Evolutionary conservation across 1,140 invertebrate species (phyloP), one percentile per base, ranked within the genome.

Genomic region (Nasonia vitripennis): DNA sequence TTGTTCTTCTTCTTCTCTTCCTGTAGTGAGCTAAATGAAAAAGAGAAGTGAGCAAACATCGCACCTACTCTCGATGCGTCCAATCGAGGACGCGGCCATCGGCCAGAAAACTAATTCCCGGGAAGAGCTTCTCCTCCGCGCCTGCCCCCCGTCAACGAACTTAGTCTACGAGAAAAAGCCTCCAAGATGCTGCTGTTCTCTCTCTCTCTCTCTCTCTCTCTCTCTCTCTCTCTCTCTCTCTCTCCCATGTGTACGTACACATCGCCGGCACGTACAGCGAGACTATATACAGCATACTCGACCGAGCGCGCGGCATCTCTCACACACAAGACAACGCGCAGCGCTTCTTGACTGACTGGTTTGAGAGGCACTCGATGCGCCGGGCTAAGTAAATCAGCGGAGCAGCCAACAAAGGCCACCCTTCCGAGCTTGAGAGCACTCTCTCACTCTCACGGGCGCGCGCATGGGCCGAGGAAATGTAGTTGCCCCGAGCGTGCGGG

Each of bases 331-430:
- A 62, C 55, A 62, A 62, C 55, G 55, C 55, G 6, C 17, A n/a
- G 48, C 37, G 51, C 62, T 81, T 78, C 67, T 84, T 78, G 70
- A n/a, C 70, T 67, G 78, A 74, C 78, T 77, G 51, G 48, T 20
- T 51, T 77, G 79, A 80, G 78, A 81, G 78, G 55, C n/a, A 70
- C 73, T 77, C 34, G 75, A 31, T 71, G 68, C 70, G 70, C 31
- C 14, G 34, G 75, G 2, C 34, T 84, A 84, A 84, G 82, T 84
- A 84, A 84, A 84, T 84, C 82, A 84, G 23, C n/a, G 48, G 10
- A 70, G 37, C 23, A 34, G 27, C 23, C 74, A 84, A 84, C 82
- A 84, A 84, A 77, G 82, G 82, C 82, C 68, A 11, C 11, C 17
- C 23, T 34, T 70, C 20, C 68, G 27, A 34, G 23, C 23, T 20